Evolutionary conservation across 2,888 invertebrate genomes (phyloP).

Genomic region (Tortrix viridana): DNA sequence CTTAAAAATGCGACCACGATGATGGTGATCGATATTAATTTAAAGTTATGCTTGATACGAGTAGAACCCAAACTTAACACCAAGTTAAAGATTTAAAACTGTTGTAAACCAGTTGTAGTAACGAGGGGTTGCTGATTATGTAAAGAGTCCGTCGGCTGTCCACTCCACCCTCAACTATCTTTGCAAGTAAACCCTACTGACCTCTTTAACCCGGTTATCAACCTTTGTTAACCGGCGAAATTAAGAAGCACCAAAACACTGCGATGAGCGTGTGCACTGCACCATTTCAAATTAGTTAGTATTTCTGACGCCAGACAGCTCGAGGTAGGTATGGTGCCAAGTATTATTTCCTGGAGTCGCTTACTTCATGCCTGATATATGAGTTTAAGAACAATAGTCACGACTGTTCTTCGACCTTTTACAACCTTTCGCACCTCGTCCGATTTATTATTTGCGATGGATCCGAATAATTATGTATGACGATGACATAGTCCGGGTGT

Average conservation of each 20-base stretch:
- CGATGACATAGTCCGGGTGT: too few species aligned
- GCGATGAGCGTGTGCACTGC: not conserved
- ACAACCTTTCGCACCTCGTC: too few species aligned
- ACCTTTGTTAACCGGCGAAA: conserved; percentile 23
- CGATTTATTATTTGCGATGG: too few species aligned
- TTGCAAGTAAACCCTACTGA: conserved; percentile 29
- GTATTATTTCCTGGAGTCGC: conserved; percentile 23
- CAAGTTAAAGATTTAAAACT: too few species aligned
- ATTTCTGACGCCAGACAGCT: conserved; percentile 15
- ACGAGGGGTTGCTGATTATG: too few species aligned
- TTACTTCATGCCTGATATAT: not conserved
- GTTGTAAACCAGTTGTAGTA: too few species aligned
- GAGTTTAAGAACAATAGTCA: not conserved
- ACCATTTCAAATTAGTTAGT: not conserved
- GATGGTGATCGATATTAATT: too few species aligned
- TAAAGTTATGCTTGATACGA: too few species aligned
- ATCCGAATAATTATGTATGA: too few species aligned
- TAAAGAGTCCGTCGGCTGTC: not conserved
- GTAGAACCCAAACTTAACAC: too few species aligned
- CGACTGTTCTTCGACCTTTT: too few species aligned
- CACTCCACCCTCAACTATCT: conserved; percentile 3
- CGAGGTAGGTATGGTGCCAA: conserved; percentile 26
- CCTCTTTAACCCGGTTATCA: conserved; percentile 32
- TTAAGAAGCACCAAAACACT: not conserved
- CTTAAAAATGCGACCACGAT: too few species aligned